Conservation (phyloP, 2,888 invertebrate species). For the Mythimna lalbum region DNA sequence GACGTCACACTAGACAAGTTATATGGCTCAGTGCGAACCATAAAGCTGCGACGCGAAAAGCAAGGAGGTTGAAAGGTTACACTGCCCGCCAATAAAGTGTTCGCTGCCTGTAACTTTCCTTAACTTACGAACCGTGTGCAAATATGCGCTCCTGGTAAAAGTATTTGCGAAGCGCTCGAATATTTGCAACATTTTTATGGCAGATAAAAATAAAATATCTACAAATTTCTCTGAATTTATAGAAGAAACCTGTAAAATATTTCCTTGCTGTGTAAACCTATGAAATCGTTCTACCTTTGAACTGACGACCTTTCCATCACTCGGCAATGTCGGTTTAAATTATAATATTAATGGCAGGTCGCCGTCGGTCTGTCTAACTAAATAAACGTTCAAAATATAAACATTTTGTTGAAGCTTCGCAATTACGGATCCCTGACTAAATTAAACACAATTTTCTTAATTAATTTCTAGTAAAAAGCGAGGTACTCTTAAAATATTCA, state of each 20-base stretch:
- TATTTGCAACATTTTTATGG: slow-evolving; percentile 30
- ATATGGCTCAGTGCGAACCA: slow-evolving; percentile 53
- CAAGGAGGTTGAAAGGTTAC: slow-evolving; percentile 41
- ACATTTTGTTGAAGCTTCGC: slow-evolving; percentile 42
- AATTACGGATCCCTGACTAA: slow-evolving; percentile 43
- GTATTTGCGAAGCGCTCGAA: slow-evolving; percentile 46
- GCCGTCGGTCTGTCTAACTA: slow-evolving; percentile 19
- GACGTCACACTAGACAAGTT: slow-evolving; percentile 64
- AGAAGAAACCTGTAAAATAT: slow-evolving; percentile 2
- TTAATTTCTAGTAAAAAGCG: slow-evolving; percentile 53
- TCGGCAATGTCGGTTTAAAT: slow-evolving; percentile 27
- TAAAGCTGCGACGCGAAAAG: slow-evolving; percentile 52
- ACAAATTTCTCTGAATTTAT: neutral
- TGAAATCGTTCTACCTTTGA: slow-evolving; percentile 12
- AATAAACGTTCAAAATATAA: slow-evolving; percentile 36
- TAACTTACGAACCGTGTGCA: slow-evolving; percentile 46
- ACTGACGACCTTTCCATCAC: slow-evolving; percentile 22
- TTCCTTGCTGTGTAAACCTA: neutral
- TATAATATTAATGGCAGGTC: slow-evolving; percentile 34
- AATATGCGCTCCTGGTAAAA: slow-evolving; percentile 57
- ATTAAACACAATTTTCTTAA: slow-evolving; percentile 50
- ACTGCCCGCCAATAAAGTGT: slow-evolving; percentile 48
- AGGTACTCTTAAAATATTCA: slow-evolving; percentile 63
- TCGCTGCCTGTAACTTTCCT: slow-evolving; percentile 39
- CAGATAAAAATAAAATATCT: slow-evolving; percentile 11